Percentiles rank a stretch among this genome's conserved stretches.
Conservation (phyloP, 2,113 vertebrate genomes). For the Elephas maximus region DNA sequence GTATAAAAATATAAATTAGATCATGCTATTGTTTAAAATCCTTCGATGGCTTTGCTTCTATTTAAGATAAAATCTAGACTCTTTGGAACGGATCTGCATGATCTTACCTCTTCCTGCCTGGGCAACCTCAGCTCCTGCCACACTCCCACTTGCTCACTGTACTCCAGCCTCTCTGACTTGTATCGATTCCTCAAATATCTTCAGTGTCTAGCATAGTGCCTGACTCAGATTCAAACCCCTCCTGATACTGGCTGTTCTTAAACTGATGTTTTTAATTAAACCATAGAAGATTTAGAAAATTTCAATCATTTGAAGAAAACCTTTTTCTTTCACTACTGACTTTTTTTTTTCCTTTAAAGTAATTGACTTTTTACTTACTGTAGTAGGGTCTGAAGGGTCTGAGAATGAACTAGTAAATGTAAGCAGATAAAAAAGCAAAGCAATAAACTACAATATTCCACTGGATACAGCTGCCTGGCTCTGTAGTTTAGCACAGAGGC, state of each 20-base stretch:
- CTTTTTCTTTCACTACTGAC: background rate
- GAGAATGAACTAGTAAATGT: background rate
- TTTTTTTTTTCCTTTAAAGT: constrained; percentile 9
- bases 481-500: background rate
- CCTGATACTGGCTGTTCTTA: background rate
- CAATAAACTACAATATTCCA: background rate
- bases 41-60: background rate
- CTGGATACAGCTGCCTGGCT: background rate
- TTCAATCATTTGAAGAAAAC: background rate
- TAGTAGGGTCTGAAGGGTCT: background rate
- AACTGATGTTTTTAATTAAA: background rate
- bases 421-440: constrained; percentile 7
- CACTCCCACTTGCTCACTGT: background rate
- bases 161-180: background rate
- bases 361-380: background rate
- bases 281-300: background rate
- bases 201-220: background rate
- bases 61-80: background rate
- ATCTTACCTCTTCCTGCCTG: background rate
- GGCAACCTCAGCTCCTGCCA: background rate
- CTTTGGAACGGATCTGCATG: background rate
- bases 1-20: background rate
- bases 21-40: background rate
- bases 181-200: background rate
- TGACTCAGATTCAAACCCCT: background rate